Conservation (phyloP, 1,140 invertebrate genomes). For the Littorina saxatilis region DNA sequence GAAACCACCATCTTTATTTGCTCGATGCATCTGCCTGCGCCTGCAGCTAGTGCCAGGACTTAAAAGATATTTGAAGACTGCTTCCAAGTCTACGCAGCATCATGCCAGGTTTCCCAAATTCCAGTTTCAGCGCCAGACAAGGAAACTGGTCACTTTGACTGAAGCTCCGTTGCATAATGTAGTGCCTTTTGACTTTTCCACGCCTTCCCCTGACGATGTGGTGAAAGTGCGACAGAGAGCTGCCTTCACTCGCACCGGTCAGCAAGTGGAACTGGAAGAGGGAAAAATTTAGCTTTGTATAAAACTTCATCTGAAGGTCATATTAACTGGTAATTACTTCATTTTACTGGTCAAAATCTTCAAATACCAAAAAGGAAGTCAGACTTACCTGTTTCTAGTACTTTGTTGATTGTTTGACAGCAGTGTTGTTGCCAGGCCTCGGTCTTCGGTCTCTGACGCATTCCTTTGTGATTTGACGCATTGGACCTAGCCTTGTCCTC, state of each 20-base stretch:
- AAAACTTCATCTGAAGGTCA: background rate
- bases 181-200: conserved; percentile 78
- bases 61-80: background rate
- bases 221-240: conserved; percentile 72
- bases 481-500: no score
- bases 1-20: conserved; percentile 21
- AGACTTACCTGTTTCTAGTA: no score
- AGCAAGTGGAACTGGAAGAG: background rate
- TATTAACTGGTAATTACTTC: background rate
- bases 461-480: no score
- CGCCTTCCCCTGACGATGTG: conserved; percentile 80
- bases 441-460: no score
- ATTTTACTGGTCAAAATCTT: no score
- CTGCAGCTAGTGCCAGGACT: background rate
- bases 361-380: conserved; percentile 15
- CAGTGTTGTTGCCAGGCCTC: no score
- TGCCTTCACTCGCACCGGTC: conserved; percentile 57
- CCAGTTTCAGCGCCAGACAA: conserved; percentile 52
- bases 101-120: conserved; percentile 46
- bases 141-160: conserved; percentile 19
- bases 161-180: conserved; percentile 41
- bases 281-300: background rate
- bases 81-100: background rate
- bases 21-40: conserved; percentile 36
- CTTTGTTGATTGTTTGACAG: no score